Evolutionary conservation across 2,888 invertebrate species (phyloP), one percentile per base, ranked within the genome.

Genomic region (Euproctis similis): DNA sequence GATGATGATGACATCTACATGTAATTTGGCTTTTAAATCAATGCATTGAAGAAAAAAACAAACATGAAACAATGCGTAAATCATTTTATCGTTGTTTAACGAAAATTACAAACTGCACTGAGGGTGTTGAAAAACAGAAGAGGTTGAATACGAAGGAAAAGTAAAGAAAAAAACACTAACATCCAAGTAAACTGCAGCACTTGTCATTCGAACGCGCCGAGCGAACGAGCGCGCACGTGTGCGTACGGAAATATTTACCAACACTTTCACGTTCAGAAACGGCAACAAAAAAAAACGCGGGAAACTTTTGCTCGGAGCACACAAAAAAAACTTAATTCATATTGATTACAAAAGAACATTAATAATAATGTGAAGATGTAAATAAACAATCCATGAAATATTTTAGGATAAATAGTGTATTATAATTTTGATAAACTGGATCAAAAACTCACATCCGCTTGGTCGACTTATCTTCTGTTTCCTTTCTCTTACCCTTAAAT

Each of bases 241-340:
- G 50, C 56, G n/a, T 36, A 42, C 52, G 29, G 34, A 36, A 26
- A 39, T 46, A 46, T 47, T 44, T 45, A 40, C 50, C n/a, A n/a
- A n/a, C 62, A 78, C 78, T 78, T 81, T 82, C 80, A 72, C 73
- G 61, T 60, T 60, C 47, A 48, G 42, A 52, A 53, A 53, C 57
- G 58, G n/a, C n/a, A n/a, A n/a, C n/a, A 63, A 65, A 62, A 61
- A 57, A 63, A 61, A 57, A 39, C 67, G 66, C 70, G 77, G 64
- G 60, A 70, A 69, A 57, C 52, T 53, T 49, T 59, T 25, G n/a
- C 11, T 10, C 10, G 6, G 9, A 21, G 4, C 21, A 21, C 9
- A 34, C 27, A 34, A 34, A 35, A 22, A 19, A 11, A 61, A 55
- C 41, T 53, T 52, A 59, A 47, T 43, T 43, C 51, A 39, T 55